phyloP scores from a whole-genome alignment of 2,888 invertebrate species.

The Amaurobius ferox region DNA sequence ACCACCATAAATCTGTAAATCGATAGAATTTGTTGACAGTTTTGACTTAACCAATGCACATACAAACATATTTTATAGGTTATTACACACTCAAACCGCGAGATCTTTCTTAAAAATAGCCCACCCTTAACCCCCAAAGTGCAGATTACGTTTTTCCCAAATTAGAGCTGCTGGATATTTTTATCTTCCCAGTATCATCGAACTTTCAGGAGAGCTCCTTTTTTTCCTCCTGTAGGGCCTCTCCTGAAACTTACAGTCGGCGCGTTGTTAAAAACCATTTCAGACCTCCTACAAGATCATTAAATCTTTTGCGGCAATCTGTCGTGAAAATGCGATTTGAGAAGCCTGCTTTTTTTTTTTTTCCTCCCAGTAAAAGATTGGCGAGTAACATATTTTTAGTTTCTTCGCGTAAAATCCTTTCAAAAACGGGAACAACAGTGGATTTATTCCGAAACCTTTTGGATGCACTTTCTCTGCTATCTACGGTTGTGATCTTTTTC shows the following conservation, averaged over 20 bases:
- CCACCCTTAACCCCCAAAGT: not conserved
- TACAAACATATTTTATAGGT: no score
- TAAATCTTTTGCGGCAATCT: constrained; percentile 9
- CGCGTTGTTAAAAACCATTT: constrained; percentile 15
- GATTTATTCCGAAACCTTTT: not conserved
- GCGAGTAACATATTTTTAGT: not conserved
- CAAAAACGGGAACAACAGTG: not conserved
- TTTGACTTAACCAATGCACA: no score
- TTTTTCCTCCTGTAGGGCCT: not conserved
- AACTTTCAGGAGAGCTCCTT: not conserved
- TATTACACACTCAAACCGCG: no score
- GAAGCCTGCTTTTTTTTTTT: not conserved
- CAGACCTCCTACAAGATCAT: constrained; percentile 7
- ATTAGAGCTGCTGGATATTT: not conserved
- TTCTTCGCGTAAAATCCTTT: not conserved
- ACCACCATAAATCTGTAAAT: no score
- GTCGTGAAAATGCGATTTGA: not conserved
- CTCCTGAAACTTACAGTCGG: not conserved
- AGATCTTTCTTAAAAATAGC: no score
- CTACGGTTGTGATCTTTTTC: not conserved
- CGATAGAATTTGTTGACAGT: no score
- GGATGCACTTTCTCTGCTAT: not conserved
- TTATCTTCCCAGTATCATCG: constrained; percentile 3
- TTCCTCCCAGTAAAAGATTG: not conserved
- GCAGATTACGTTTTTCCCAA: not conserved